Evolutionary conservation across 2,888 invertebrate genomes (phyloP).

Genomic region (Agonopterix heracliana): DNA sequence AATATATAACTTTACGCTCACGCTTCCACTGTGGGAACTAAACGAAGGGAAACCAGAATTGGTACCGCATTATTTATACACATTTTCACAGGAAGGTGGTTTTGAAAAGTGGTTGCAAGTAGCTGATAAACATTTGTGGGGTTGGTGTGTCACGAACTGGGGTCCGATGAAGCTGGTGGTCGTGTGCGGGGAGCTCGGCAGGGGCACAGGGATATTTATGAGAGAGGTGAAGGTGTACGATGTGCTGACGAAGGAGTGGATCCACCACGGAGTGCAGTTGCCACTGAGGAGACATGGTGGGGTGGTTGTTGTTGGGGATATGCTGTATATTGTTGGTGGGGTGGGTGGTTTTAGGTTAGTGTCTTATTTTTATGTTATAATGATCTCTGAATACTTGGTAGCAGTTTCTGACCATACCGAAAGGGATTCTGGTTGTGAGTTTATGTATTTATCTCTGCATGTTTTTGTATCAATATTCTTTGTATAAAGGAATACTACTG

Average conservation of each 20-base stretch:
- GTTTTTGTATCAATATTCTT: not conserved
- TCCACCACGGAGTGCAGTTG: constrained; percentile 44
- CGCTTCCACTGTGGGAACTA: constrained; percentile 41
- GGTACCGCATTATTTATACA: constrained; percentile 42
- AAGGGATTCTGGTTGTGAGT: too few species aligned
- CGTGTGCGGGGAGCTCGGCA: constrained; percentile 55
- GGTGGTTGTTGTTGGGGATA: constrained; percentile 41
- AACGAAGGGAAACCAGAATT: constrained; percentile 31
- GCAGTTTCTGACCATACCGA: too few species aligned
- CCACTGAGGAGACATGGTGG: constrained; percentile 54
- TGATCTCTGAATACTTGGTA: not conserved
- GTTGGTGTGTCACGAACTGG: constrained; percentile 58
- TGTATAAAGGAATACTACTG: not conserved
- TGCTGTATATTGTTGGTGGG: constrained; percentile 53
- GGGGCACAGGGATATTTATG: constrained; percentile 53
- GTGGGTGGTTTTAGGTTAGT: constrained; percentile 65
- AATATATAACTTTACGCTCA: constrained; percentile 30
- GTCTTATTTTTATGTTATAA: not conserved
- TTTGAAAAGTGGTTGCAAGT: constrained; percentile 54
- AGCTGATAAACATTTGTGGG: constrained; percentile 56
- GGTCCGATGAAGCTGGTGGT: constrained; percentile 48
- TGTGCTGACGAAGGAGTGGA: constrained; percentile 48
- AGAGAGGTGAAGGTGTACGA: constrained; percentile 57
- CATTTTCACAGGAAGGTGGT: constrained; percentile 33
- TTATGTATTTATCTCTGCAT: not conserved